Conservation (phyloP, 2,113 vertebrate species). For the Colinus virginianus region DNA sequence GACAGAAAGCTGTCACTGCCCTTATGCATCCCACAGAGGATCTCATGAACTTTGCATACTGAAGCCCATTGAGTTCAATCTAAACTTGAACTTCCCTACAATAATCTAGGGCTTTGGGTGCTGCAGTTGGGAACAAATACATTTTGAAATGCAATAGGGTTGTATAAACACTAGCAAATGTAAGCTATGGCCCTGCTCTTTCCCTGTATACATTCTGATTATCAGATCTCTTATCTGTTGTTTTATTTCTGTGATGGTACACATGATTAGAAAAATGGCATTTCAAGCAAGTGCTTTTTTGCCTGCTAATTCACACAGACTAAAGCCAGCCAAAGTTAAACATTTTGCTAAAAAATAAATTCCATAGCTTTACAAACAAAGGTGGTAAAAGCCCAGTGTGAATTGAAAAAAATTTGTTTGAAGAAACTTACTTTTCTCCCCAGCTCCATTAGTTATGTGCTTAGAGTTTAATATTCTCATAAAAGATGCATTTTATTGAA, state of each 20-base stretch:
- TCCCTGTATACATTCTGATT: not conserved
- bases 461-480: not conserved
- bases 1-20: not conserved
- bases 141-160: not conserved
- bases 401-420: not conserved
- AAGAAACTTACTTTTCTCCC: not conserved
- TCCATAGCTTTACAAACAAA: not conserved
- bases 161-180: not conserved
- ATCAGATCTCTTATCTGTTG: not conserved
- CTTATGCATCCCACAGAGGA: not conserved
- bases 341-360: not conserved
- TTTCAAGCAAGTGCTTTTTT: not conserved
- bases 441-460: not conserved
- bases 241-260: not conserved
- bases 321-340: constrained; percentile 17
- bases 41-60: not conserved
- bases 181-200: not conserved
- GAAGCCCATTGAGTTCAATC: not conserved
- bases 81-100: not conserved
- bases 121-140: not conserved
- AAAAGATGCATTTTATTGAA: not conserved
- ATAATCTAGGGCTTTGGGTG: not conserved
- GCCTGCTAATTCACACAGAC: not conserved
- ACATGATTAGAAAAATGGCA: not conserved
- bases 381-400: not conserved